A percentile compares a stretch with the other conserved stretches of the same genome.
These are phyloP conservation scores for Eulemur macaco DNA, from an alignment of 2,113 vertebrate species.

Conservation along the genomic window DNA sequence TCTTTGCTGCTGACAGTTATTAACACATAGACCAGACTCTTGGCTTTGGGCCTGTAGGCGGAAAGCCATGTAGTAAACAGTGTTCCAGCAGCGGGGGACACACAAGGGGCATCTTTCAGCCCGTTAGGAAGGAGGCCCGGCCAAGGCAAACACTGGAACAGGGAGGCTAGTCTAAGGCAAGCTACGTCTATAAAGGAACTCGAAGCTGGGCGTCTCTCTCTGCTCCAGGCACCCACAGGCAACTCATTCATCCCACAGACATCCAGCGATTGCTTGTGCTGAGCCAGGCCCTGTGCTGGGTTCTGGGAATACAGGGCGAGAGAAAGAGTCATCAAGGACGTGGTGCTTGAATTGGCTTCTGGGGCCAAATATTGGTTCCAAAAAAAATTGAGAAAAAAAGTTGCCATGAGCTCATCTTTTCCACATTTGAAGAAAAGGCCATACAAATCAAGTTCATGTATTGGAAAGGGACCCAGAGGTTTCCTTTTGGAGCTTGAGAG, in stretches of 20 bases:
- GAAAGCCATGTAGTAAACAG: not conserved
- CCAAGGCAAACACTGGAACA: slow-evolving; percentile 31
- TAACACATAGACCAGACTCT: not conserved
- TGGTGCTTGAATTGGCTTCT: not conserved
- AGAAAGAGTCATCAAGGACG: not conserved
- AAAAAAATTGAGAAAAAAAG: not conserved
- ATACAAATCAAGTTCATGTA: not conserved
- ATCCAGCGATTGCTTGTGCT: not conserved
- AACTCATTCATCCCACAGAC: not conserved
- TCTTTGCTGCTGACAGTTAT: not conserved
- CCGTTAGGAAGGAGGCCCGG: not conserved
- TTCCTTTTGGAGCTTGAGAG: not conserved
- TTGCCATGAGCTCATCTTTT: not conserved
- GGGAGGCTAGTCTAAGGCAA: not conserved
- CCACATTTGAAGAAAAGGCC: not conserved
- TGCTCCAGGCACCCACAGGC: not conserved
- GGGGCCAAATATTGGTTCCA: slow-evolving; percentile 14
- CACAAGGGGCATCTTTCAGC: not conserved
- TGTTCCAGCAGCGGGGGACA: not conserved
- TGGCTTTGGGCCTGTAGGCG: slow-evolving; percentile 20
- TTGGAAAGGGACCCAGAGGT: not conserved
- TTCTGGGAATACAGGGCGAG: not conserved
- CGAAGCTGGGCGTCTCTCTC: not conserved
- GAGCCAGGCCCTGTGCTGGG: not conserved
- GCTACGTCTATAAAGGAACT: not conserved